Evolutionary conservation across 2,113 vertebrate species (phyloP), one percentile per base, ranked within the genome.

Genomic region (Pangasianodon gigas): DNA sequence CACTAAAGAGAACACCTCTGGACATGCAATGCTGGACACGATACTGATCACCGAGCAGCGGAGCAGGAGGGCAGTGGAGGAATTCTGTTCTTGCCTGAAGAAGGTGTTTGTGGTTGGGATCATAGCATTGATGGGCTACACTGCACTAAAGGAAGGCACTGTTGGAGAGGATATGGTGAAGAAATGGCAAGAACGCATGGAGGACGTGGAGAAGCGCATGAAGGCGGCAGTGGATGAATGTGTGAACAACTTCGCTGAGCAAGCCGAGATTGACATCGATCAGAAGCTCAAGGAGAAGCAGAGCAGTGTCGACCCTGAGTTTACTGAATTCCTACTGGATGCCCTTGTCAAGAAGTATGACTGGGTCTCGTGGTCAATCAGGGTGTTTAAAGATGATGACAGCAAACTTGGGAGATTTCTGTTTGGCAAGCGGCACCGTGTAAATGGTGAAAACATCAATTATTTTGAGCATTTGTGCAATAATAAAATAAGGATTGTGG

Each of bases 171-270:
- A 93, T 46, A 94, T 95, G 87, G 93, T 95, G 79, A 95, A 94
- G 89, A 96, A 94, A 94, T 96, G 96, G 96, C 94, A 95, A 87
- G 81, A 44, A 0, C 92, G 95, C n/a, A 96, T 96, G 96, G 95
- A 95, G 90, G 93, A 95, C 0, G 94, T 96, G 44, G 96, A 97
- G 90, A 95, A 90, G 1, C 93, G 92, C 2, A 97, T 97, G 95
- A 97, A 97, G 92, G 95, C 92, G 0, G 96, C 96, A 0, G 96
- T 97, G 90, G 95, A 96, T 11, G 95, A 96, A 69, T 97, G 96
- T 44, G 94, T 93, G 0, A 48, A 95, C 48, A 95, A 96, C 88
- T 97, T 97, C 74, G 91, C 93, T 0, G 51, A 88, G 5, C 96
- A 97, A 74, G 96, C 96, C 92, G 95, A 96, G 90, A 1, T 24